Evolutionary conservation across 2,797 vertebrate genomes (phyloP).

Genomic region (Alectoris magna): DNA sequence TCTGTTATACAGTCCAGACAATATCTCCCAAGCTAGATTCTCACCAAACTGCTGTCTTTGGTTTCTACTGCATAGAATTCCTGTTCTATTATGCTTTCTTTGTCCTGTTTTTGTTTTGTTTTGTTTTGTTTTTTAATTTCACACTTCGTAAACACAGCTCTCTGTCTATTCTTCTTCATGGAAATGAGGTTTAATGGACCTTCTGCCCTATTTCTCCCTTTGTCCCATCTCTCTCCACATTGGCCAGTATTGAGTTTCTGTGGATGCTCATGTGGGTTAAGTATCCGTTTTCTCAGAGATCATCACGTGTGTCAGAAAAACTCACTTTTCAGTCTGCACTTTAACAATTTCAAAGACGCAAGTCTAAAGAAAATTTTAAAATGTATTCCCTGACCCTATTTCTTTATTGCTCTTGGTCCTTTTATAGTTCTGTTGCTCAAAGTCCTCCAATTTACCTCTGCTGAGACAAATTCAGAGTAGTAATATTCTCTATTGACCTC

Average conservation of each 20-base stretch:
- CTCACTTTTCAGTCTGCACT: not conserved
- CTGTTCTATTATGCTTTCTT: not conserved
- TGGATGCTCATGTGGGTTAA: not conserved
- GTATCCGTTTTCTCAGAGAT: not conserved
- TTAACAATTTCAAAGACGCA: not conserved
- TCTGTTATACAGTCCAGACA: not conserved
- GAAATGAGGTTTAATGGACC: not conserved
- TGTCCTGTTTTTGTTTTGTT: not conserved
- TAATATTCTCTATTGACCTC: not conserved
- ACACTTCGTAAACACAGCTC: not conserved
- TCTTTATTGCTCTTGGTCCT: not conserved
- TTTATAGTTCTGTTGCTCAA: not conserved
- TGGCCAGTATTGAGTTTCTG: not conserved
- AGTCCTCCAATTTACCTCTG: not conserved
- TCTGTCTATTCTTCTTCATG: not conserved
- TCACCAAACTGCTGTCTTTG: not conserved
- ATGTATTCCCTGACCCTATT: not conserved
- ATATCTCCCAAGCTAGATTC: not conserved
- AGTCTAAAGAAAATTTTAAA: not conserved
- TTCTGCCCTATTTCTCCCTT: not conserved
- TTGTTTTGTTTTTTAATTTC: not conserved
- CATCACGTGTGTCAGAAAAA: not conserved
- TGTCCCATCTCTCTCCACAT: not conserved
- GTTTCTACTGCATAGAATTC: not conserved
- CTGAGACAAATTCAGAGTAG: not conserved